Conservation (phyloP, 1,140 invertebrate species). For the Apis mellifera region Amel_HAv3.1 CM009932.2:6488501-6489000, state of each 20-base stretch:
- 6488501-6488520: slow-evolving; percentile 45
- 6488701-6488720: slow-evolving; percentile 44
- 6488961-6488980: neutral
- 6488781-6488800: slow-evolving; percentile 6
- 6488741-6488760: slow-evolving; percentile 37
- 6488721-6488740: slow-evolving; percentile 25
- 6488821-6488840: slow-evolving; percentile 38
- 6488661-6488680: slow-evolving; percentile 51
- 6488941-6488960: neutral
- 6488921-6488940: neutral
- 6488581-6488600: slow-evolving; percentile 68
- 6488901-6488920: slow-evolving; percentile 1
- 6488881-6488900: slow-evolving; percentile 22
- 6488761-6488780: slow-evolving; percentile 22
- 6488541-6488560: slow-evolving; percentile 69
- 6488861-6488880: neutral
- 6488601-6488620: slow-evolving; percentile 69
- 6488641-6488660: slow-evolving; percentile 63
- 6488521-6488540: slow-evolving; percentile 31
- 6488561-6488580: slow-evolving; percentile 69
- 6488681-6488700: slow-evolving; percentile 53
- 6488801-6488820: slow-evolving; percentile 18
- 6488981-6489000: neutral
- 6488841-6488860: neutral
- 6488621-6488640: slow-evolving; percentile 58